Evolutionary conservation across 1,140 invertebrate species (phyloP).

Genomic region (Phocides pigmalion): DNA sequence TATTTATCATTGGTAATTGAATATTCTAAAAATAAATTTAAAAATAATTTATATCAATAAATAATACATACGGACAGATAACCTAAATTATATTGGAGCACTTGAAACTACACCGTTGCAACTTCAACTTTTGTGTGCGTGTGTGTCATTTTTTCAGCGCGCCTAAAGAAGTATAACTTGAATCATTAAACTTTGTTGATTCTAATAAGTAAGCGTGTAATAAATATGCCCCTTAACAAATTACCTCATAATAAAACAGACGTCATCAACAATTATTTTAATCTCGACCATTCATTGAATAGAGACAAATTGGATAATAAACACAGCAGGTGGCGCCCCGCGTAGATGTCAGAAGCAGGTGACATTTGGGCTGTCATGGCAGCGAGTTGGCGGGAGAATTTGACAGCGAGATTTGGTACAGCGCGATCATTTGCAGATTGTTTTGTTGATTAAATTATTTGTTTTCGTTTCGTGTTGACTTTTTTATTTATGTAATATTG

Average conservation of each 20-base stretch:
- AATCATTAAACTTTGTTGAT: no score
- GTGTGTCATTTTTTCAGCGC: no score
- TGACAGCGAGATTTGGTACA: constrained; percentile 10
- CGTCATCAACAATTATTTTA: constrained; percentile 35
- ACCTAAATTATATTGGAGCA: no score
- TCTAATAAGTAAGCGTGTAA: not conserved
- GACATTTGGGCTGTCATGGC: constrained; percentile 37
- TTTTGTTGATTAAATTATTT: not conserved
- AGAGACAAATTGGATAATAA: constrained; percentile 43
- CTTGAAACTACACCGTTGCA: no score
- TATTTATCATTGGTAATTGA: no score
- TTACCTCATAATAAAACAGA: constrained; percentile 18
- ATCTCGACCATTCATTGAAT: constrained; percentile 8
- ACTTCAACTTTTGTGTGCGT: no score
- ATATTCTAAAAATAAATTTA: no score
- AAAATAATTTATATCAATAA: no score
- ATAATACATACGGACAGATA: no score
- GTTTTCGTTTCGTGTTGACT: not conserved
- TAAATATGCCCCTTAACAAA: not conserved
- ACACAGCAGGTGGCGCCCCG: constrained; percentile 37
- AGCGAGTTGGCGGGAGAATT: constrained; percentile 35
- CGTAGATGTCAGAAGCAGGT: constrained; percentile 30
- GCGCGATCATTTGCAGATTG: constrained; percentile 15
- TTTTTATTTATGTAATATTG: no score
- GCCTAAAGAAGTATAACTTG: no score